Evolutionary conservation across 2,888 invertebrate species (phyloP).

Genomic region (Furcula furcula): DNA sequence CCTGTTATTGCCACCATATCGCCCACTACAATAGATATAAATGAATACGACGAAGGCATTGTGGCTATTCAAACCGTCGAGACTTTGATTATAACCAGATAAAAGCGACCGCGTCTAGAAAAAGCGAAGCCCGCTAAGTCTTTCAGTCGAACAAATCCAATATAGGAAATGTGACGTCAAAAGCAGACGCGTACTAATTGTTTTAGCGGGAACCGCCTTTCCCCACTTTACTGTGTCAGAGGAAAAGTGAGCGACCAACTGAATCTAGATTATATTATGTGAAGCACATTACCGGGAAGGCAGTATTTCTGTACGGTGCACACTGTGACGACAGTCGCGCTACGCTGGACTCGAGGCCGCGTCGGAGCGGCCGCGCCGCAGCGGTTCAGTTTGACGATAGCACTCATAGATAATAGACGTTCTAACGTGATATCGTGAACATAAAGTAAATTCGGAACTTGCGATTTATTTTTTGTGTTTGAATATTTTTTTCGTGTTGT

Average conservation of each 20-base stretch:
- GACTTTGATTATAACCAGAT: constrained; percentile 9
- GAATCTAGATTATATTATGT: constrained; percentile 40
- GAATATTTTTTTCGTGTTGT: constrained; percentile 39
- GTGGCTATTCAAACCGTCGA: constrained; percentile 5
- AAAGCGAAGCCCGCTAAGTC: constrained; percentile 5
- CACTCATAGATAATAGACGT: constrained; percentile 58
- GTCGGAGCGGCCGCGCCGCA: constrained; percentile 25
- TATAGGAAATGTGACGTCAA: constrained; percentile 1
- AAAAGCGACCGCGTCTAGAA: constrained; percentile 10
- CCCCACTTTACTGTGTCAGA: constrained; percentile 22
- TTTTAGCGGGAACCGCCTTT: constrained; percentile 22
- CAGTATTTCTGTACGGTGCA: constrained; percentile 46
- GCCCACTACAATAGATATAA: constrained; percentile 6
- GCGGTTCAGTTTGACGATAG: constrained; percentile 64
- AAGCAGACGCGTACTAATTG: constrained; percentile 11
- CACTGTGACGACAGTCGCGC: constrained; percentile 39
- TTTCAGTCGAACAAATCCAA: constrained; percentile 5
- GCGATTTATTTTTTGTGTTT: constrained; percentile 11
- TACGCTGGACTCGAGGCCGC: constrained; percentile 35
- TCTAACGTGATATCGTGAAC: constrained; percentile 27
- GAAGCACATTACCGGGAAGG: constrained; percentile 54
- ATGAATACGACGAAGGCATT: constrained; percentile 6
- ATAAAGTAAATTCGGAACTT: constrained; percentile 22
- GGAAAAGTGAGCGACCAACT: constrained; percentile 34
- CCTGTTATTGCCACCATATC: constrained; percentile 3